Percentiles rank a stretch among this genome's conserved stretches.
Conservation (phyloP, 2,888 invertebrate species). For the Dicroscelio sp. region DNA sequence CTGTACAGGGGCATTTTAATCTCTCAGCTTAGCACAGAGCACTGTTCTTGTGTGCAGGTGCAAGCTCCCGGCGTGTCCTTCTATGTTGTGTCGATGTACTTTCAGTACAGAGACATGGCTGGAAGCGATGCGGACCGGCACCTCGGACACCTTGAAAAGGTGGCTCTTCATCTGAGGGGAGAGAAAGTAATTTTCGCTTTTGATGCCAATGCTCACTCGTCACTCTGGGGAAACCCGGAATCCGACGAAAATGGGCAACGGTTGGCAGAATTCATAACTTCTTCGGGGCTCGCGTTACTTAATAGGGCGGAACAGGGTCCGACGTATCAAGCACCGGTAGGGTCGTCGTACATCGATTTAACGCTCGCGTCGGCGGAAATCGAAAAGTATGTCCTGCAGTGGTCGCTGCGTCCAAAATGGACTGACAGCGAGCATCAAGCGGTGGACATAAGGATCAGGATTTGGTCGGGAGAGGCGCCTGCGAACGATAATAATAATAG, state of each 20-base stretch:
- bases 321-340: neutral
- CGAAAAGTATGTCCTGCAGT: neutral
- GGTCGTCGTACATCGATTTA: neutral
- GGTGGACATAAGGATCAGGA: conserved; percentile 26
- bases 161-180: conserved; percentile 54
- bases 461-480: conserved; percentile 18
- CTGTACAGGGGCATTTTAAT: conserved; percentile 9
- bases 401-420: conserved; percentile 16
- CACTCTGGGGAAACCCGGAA: conserved; percentile 49
- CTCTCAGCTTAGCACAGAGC: conserved; percentile 60
- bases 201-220: conserved; percentile 64
- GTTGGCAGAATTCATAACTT: neutral
- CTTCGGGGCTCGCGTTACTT: neutral
- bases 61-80: conserved; percentile 61
- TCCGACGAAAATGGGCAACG: neutral
- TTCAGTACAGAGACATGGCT: conserved; percentile 41
- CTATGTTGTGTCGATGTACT: conserved; percentile 72
- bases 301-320: neutral
- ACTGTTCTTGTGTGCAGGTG: conserved; percentile 67
- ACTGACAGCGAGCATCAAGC: conserved; percentile 46
- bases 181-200: conserved; percentile 45
- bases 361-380: neutral
- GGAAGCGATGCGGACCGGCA: conserved; percentile 44
- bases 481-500: too few relatives aligned
- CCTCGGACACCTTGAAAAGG: conserved; percentile 66